Conservation (phyloP, 2,888 invertebrate species). For the Orthonevra nobilis region DNA sequence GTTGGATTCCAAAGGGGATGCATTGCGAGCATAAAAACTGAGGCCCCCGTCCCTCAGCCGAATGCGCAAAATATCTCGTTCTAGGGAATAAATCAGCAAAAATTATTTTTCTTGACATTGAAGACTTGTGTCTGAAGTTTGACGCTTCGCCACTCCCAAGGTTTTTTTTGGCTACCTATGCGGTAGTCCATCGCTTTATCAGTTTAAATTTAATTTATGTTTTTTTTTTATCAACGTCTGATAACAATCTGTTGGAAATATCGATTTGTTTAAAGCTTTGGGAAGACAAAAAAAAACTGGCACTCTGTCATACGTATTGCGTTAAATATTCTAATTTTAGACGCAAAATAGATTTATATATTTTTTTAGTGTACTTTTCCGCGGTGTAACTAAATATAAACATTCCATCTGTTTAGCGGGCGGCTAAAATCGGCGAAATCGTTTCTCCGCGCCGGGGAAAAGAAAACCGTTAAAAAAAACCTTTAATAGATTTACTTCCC, state of each 20-base stretch:
- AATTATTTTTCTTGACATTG: not conserved
- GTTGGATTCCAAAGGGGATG: conserved; percentile 8
- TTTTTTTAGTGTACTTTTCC: not conserved
- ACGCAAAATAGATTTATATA: not conserved
- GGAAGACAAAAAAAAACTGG: not conserved
- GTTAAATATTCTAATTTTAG: conserved; percentile 43
- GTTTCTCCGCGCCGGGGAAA: too few species aligned
- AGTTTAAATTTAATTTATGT: not conserved
- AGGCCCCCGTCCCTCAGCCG: not conserved
- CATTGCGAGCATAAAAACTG: not conserved
- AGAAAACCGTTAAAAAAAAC: not conserved
- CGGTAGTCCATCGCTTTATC: conserved; percentile 1
- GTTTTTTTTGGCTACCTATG: too few species aligned
- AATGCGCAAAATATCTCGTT: conserved; percentile 3
- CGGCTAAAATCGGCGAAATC: not conserved
- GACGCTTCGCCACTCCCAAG: too few species aligned
- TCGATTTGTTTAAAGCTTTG: conserved; percentile 22
- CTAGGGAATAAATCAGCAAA: not conserved
- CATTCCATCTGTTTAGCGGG: conserved; percentile 4
- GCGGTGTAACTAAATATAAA: conserved; percentile 37
- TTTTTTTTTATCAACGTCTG: not conserved
- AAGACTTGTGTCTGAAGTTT: not conserved
- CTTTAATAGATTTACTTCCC: too few species aligned
- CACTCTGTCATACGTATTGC: not conserved
- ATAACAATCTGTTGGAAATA: conserved; percentile 25